These are phyloP conservation scores for Pristis pectinata DNA, from an alignment of 2,797 vertebrate genomes.

Conservation along the genomic window DNA sequence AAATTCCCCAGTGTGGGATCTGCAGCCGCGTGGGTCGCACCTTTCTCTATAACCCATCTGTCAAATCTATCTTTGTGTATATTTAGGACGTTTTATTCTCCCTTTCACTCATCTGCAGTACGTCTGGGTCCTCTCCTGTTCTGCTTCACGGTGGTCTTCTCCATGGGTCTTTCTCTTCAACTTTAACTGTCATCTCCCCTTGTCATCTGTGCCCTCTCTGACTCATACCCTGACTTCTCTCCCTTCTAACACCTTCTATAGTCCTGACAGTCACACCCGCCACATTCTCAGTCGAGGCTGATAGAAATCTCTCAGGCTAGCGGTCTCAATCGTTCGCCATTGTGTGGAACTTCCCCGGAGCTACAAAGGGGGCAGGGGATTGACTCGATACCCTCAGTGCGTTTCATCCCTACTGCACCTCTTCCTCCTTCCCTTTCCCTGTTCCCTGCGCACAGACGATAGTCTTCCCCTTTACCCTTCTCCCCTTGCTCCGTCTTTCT, in stretches of 20 bases:
- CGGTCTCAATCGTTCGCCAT: not conserved
- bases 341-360: not conserved
- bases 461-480: not conserved
- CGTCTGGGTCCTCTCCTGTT: not conserved
- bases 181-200: not conserved
- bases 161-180: not conserved
- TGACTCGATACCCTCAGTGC: too few species aligned
- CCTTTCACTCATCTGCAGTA: not conserved
- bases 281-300: not conserved
- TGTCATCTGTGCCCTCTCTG: not conserved
- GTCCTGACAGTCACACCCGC: not conserved
- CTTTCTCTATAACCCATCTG: not conserved
- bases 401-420: too few species aligned
- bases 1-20: not conserved
- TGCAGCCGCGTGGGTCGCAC: not conserved
- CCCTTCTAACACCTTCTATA: not conserved
- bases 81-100: not conserved
- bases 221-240: not conserved
- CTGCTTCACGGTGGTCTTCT: not conserved
- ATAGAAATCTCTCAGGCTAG: not conserved
- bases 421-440: not conserved
- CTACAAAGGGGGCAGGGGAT: too few species aligned
- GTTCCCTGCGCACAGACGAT: not conserved
- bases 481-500: not conserved
- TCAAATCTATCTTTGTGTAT: not conserved